A percentile compares a stretch with the other conserved stretches of the same genome.
phyloP scores from a whole-genome alignment of 2,113 vertebrate genomes.

The Phylloscopus trochilus region DNA sequence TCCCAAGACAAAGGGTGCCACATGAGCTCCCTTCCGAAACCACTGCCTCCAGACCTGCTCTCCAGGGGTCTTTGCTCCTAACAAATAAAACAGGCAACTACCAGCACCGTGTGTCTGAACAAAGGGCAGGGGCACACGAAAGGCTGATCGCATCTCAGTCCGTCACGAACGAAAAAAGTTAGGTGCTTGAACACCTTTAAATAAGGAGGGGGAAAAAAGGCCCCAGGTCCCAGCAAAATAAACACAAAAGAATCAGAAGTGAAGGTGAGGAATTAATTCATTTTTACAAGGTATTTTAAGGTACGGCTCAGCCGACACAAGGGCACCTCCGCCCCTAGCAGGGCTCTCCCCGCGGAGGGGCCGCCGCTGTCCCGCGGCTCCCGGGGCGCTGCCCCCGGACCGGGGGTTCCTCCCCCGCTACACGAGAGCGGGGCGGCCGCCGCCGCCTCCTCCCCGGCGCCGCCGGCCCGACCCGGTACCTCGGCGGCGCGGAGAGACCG shows the following conservation, averaged over 20 bases:
- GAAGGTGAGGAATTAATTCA: neutral
- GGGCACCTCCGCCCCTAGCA: neutral
- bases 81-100: neutral
- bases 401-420: neutral
- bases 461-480: neutral
- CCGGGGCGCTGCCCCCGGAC: neutral
- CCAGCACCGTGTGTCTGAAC: neutral
- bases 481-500: neutral
- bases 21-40: neutral
- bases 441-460: neutral
- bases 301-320: neutral
- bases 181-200: neutral
- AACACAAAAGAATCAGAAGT: neutral
- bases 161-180: neutral
- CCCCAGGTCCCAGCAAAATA: neutral
- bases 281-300: neutral
- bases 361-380: neutral
- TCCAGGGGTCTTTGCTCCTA: neutral
- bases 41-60: fast-evolving
- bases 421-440: neutral
- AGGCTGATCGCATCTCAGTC: neutral
- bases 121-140: neutral
- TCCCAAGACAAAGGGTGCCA: neutral
- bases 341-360: neutral
- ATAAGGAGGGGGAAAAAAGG: neutral